These are phyloP conservation scores for Flexamia atlantica DNA, from an alignment of 2,888 invertebrate genomes.

Conservation along the genomic window DNA sequence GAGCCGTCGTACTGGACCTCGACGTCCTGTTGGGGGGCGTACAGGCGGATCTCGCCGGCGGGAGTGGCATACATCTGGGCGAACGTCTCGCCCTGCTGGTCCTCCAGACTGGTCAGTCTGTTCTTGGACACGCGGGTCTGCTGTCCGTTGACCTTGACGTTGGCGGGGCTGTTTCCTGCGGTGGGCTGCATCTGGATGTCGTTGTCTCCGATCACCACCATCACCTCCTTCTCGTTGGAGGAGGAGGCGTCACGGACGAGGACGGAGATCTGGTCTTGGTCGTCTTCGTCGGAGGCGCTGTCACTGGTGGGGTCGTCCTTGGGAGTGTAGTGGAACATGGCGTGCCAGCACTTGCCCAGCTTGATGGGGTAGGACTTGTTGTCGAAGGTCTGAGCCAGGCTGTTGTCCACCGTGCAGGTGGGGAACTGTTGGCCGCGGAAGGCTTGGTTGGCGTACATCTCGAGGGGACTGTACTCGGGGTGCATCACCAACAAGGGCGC, in stretches of 20 bases:
- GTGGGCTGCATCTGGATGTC: constrained; percentile 73
- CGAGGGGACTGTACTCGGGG: constrained; percentile 74
- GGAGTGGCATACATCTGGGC: constrained; percentile 76
- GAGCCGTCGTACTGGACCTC: constrained; percentile 76
- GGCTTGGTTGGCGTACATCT: constrained; percentile 71
- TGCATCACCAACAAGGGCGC: constrained; percentile 76
- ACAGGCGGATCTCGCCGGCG: constrained; percentile 78
- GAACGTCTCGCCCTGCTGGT: constrained; percentile 71
- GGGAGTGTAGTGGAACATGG: constrained; percentile 65
- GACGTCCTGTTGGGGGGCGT: constrained; percentile 75
- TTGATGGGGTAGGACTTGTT: constrained; percentile 79
- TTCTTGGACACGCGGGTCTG: constrained; percentile 72
- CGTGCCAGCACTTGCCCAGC: constrained; percentile 79
- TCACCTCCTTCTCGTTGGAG: constrained; percentile 73
- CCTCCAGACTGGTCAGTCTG: constrained; percentile 75
- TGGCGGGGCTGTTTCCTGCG: constrained; percentile 68
- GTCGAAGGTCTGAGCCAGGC: constrained; percentile 81
- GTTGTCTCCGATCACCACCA: constrained; percentile 74
- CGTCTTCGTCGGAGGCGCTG: constrained; percentile 62
- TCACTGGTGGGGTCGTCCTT: constrained; percentile 67
- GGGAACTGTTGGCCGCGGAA: constrained; percentile 69
- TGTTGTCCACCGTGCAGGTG: constrained; percentile 80
- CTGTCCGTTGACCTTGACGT: constrained; percentile 72
- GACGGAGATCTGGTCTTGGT: constrained; percentile 74
- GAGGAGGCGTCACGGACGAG: constrained; percentile 71